phyloP scores from a whole-genome alignment of 2,113 vertebrate genomes.

The Turdus rufiventris region DNA sequence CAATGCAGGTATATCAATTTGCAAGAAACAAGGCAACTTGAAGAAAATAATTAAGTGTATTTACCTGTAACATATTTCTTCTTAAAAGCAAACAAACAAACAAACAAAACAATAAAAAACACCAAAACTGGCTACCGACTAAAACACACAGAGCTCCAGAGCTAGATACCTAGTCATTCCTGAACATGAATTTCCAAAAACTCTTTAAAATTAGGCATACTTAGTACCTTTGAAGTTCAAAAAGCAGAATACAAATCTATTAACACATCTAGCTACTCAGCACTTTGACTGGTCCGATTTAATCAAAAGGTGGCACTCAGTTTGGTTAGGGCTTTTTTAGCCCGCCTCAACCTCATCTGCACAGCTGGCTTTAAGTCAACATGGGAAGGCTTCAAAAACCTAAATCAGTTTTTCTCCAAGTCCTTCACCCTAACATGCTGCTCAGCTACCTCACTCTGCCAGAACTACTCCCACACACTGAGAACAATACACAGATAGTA shows the following conservation, averaged over 20 bases:
- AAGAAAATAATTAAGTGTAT: background rate
- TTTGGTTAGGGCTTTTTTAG: accelerated
- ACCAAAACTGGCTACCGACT: background rate
- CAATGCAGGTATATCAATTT: background rate
- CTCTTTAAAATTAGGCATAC: background rate
- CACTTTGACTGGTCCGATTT: background rate
- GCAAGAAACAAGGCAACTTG: background rate
- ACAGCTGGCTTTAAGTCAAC: background rate
- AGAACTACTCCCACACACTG: background rate
- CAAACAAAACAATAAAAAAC: background rate
- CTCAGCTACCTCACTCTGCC: background rate
- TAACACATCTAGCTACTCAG: background rate
- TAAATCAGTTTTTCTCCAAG: background rate
- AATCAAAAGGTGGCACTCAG: background rate
- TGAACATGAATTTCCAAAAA: background rate
- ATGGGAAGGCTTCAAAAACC: background rate
- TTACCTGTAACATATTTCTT: background rate
- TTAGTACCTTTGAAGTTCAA: background rate
- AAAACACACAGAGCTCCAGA: background rate
- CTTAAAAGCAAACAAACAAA: background rate
- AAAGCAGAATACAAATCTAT: background rate
- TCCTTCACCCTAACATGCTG: background rate
- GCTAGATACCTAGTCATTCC: background rate
- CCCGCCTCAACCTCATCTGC: background rate
- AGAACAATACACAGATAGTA: background rate